A percentile compares a stretch with the other conserved stretches of the same genome.
These are phyloP conservation scores for Dendrolimus houi DNA, from an alignment of 2,888 invertebrate genomes.

Conservation along the genomic window DNA sequence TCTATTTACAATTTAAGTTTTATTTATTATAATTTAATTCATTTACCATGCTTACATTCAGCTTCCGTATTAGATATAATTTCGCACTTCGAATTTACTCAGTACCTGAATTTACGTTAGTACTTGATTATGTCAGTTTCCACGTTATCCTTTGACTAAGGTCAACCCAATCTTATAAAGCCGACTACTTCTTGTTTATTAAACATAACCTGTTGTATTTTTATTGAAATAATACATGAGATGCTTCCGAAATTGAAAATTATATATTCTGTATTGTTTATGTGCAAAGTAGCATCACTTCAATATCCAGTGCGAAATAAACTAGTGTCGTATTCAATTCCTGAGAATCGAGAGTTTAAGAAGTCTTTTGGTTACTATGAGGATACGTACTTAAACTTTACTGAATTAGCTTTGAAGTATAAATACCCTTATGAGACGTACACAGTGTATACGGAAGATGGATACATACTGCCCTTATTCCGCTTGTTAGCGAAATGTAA, in stretches of 20 bases:
- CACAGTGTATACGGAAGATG: constrained; percentile 42
- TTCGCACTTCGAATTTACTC: neutral
- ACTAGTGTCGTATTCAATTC: constrained; percentile 35
- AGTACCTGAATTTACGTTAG: constrained; percentile 5
- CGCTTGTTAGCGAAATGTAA: constrained; percentile 38
- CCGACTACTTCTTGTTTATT: constrained; percentile 39
- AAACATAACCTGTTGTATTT: constrained; percentile 36
- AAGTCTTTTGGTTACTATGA: constrained; percentile 44
- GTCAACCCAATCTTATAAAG: constrained; percentile 60
- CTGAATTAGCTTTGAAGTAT: constrained; percentile 43
- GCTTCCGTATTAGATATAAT: neutral
- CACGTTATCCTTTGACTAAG: constrained; percentile 44
- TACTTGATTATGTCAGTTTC: constrained; percentile 14
- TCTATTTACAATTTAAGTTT: too few species aligned
- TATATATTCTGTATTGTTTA: constrained; percentile 5
- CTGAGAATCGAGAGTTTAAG: constrained; percentile 40
- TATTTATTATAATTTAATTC: too few species aligned
- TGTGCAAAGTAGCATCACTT: constrained; percentile 7
- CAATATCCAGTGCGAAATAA: constrained; percentile 15
- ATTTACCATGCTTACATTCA: neutral
- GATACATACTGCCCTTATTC: constrained; percentile 45
- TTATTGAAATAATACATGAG: constrained; percentile 28
- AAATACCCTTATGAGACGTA: constrained; percentile 38
- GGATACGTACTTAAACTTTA: constrained; percentile 53
- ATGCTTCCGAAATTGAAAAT: constrained; percentile 23